Evolutionary conservation across 2,888 invertebrate species (phyloP), one percentile per base, ranked within the genome.

Genomic region (Pyrgus malvae): DNA sequence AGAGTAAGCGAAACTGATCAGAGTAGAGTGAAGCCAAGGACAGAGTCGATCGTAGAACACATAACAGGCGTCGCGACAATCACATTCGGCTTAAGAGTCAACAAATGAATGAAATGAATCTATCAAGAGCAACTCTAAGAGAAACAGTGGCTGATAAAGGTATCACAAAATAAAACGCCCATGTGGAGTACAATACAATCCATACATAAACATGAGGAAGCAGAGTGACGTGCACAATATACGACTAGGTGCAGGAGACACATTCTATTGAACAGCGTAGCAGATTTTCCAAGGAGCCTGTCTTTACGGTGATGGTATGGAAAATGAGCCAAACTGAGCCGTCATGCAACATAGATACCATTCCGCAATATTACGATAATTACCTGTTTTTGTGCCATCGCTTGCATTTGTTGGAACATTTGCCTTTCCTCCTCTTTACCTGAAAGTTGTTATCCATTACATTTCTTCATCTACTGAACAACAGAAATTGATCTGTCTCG

Each of bases 341-440:
- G 57, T 57, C 80, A 80, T 80, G 78, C 76, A 69, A 69, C 65
- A 67, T 62, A 68, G 63, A 68, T 9, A 54, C 40, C 66, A 72
- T 66, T 67, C 60, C 65, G 54, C 55, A 53, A 48, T 54, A 58
- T 61, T 58, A 55, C 66, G 70, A 80, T 78, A 87, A 78, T 88
- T 78, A 97, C 97, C 97, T 97, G 97, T 92, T 97, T 97, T 89
- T 97, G 97, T 78, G 97, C 97, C 96, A 97, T 95, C 70, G 97
- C 96, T 87, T 97, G 97, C 96, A 97, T 97, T 92, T 97, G 97
- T 91, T 97, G 97, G 91, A 97, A 96, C 97, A 97, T 97, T 92
- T 96, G 96, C 72, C 97, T 93, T 91, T 97, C 97, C 91, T 97
- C 97, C 91, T 97, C 97, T 93, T 97, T 97, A 85, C 97, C 97